Base-by-base conservation (phyloP, 2,888 invertebrate genomes). In the Argyresthia goedartella region DNA sequence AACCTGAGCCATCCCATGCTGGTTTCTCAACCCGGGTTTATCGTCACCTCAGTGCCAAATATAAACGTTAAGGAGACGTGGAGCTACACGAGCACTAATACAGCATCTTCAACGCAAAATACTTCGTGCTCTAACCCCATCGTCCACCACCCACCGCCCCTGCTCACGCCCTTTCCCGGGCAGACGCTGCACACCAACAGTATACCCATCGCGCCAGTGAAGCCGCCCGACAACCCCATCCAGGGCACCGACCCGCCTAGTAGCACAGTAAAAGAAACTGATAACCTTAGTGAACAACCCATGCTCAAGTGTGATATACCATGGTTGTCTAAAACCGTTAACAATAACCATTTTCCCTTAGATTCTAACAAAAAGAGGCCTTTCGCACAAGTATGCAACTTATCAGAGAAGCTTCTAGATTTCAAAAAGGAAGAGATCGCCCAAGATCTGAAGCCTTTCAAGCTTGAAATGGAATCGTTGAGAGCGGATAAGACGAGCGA, bases 31-130 rank as follows among this genome's bases (percentile, higher is more conserved):
- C 77, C 87, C 16, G 87, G 87, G 50, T 87, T 73, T 62, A 82
- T 87, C 55, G 81, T 87, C 52, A 88, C 88, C 55, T 86, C 88
- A 55, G 78, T 88, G 76, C 88, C 88, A 71, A 87, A 82, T 75
- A 76, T 84, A 50, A 84, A 79, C 56, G 81, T 82, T 35, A 85
- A 86, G 56, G 85, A 86, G 62, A 85, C 86, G 49, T 85, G 84
- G 82, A 80, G 82, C 61, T 77, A 74, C 55, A 67, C 76, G 11
- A 72, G 68, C 61, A 76, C 78, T 2, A 69, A 71, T 49, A 66
- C 71, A 35, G 71, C 67, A 43, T 67, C 75, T 39, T 61, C 79
- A 6, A 67, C 77, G 33, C 77, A 78, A 60, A 70, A 39, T 13
- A 25, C 71, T 13, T 64, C 74, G 25, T 81, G 75, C 62, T 79